These are phyloP conservation scores for Leptinotarsa juncta DNA, from an alignment of 2,888 invertebrate genomes.

Conservation along the genomic window DNA sequence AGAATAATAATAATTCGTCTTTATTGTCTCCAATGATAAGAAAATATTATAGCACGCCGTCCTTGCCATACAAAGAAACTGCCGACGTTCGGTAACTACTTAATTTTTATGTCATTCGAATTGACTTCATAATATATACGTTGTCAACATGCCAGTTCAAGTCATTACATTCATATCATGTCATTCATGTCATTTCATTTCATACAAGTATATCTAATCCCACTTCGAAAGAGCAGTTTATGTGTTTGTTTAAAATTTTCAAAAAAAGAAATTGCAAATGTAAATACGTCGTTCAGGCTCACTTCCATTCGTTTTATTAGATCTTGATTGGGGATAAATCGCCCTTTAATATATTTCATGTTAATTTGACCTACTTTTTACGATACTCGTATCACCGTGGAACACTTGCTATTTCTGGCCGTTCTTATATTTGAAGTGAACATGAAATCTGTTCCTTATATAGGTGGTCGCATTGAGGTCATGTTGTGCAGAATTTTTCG, in stretches of 20 bases:
- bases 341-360: conserved; percentile 5
- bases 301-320: background rate
- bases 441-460: conserved; percentile 1
- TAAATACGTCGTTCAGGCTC: background rate
- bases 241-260: background rate
- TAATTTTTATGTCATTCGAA: no score
- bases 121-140: no score
- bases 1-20: no score
- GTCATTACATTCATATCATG: no score
- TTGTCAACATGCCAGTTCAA: no score
- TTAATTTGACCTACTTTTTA: conserved; percentile 11
- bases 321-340: conserved; percentile 4
- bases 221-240: no score
- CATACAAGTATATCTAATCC: no score
- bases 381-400: background rate
- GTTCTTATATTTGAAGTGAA: background rate
- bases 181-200: no score
- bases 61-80: no score
- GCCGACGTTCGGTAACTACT: no score
- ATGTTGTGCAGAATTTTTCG: background rate
- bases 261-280: background rate
- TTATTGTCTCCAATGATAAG: no score
- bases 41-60: no score
- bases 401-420: conserved; percentile 7
- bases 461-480: conserved; percentile 6